Percentiles rank a stretch among this genome's conserved stretches.
phyloP scores from a whole-genome alignment of 2,888 invertebrate genomes.

The Physocephala rufipes region DNA sequence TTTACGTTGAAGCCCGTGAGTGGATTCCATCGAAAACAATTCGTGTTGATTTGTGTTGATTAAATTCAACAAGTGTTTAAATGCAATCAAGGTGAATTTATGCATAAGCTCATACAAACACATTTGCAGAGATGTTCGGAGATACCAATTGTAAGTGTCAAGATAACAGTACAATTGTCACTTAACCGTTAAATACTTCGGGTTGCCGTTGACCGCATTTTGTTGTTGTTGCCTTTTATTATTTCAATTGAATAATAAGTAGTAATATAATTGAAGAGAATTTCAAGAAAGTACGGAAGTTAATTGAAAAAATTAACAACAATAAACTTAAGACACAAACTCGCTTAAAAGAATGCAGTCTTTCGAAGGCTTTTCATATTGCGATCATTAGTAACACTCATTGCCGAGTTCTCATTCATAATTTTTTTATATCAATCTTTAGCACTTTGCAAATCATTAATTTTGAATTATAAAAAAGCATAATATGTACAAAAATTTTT shows the following conservation, averaged over 20 bases:
- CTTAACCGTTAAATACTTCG: background rate
- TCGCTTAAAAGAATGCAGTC: background rate
- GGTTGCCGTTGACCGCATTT: background rate
- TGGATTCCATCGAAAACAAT: conserved; percentile 11
- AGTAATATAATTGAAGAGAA: background rate
- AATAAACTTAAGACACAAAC: conserved; percentile 29
- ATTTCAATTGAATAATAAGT: background rate
- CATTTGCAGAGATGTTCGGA: background rate
- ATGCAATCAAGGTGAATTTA: conserved; percentile 30
- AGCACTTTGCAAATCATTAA: too few species aligned
- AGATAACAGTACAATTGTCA: conserved; percentile 6
- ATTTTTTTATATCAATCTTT: too few species aligned
- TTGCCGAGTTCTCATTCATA: too few species aligned
- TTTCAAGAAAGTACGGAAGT: background rate
- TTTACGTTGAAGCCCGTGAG: background rate
- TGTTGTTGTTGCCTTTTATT: conserved; percentile 1
- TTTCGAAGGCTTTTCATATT: background rate
- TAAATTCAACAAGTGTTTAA: conserved; percentile 35
- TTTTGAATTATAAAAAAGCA: too few species aligned
- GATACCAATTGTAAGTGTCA: background rate
- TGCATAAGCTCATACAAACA: background rate
- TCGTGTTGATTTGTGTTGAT: conserved; percentile 34
- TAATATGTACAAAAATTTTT: too few species aligned
- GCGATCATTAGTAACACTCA: too few species aligned
- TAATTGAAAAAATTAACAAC: background rate